Base-by-base conservation (phyloP, 1,140 invertebrate genomes). In the Calliopsis andreniformis region DNA sequence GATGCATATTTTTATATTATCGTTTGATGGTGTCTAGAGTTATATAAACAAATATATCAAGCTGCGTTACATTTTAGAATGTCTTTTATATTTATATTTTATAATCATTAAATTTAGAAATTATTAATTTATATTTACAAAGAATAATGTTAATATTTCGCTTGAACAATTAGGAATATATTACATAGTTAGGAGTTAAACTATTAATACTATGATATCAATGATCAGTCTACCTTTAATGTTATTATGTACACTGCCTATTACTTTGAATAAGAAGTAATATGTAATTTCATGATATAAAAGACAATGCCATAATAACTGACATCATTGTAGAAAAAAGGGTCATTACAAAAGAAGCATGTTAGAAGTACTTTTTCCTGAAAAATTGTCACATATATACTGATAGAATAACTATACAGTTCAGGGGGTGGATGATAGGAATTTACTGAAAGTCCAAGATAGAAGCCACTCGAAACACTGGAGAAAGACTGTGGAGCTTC, bases 401-500 rank as follows among this genome's bases (percentile, higher is more conserved):
- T 86, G 72, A 86, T 84, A 82, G 83, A 87, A 86, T 82, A 83
- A 89, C 79, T 91, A 85, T 90, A 86, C 84, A 86, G 87, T 90
- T 89, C 88, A 91, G 88, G 89, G 87, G 89, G 89, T 91, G 88
- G 83, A 91, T 91, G 86, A 88, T 92, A 91, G 89, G 81, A 89
- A 89, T 89, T 90, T 91, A 90, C 87, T 90, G 87, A 91, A 88
- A 90, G 72, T 86, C 86, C 86, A 90, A 92, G 89, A 91, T 88
- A 84, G 85, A 91, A 91, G 78, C 86, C 88, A 88, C 83, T 89
- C 88, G 87, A 90, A 91, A 92, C 87, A 73, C 91, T 92, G 91
- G 91, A 92, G 91, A 92, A 92, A 91, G 89, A 92, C 90, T 88
- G 88, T 76, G 90, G 87, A 92, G 88, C 90, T 87, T 91, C 87